Base-by-base conservation (phyloP, 2,888 invertebrate species). In the Drosophila phalerata region DNA sequence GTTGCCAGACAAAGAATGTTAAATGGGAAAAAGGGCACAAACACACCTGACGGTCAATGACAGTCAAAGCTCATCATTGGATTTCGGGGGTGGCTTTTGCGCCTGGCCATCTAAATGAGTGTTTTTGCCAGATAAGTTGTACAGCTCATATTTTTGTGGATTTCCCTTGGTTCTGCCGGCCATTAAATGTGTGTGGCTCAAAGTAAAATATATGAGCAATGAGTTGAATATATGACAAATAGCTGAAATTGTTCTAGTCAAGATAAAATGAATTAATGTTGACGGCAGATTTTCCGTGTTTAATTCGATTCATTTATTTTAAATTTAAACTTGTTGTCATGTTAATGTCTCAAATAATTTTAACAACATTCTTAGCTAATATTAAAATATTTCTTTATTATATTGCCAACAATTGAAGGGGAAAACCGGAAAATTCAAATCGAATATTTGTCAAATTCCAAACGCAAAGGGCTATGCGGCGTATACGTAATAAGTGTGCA, bases 31-130 rank as follows among this genome's bases (percentile, higher is more conserved):
- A 15, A 13, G 43, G n/a, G 48, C 17, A 38, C 49, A 63, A 63
- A 64, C 86, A 83, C 88, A 88, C 86, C 88, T 88, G 84, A 80
- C 79, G 83, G 81, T 79, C 82, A 83, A 88, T 83, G 88, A 71
- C 86, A 77, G 88, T 77, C 70, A 67, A 62, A 80, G 83, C 88
- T 82, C 86, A 83, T 88, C 84, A 83, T 70, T 86, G 67, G 70
- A 22, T 43, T 34, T 37, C 8, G 32, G 47, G 67, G 32, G 66
- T 43, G 55, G 58, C 17, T 19, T 38, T 47, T 40, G 13, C 17
- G 47, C 47, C 47, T 40, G 53, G 61, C 68, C 87, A 70, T 63
- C 85, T 76, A 87, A 87, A 84, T 89, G 88, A 81, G 89, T 84
- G 84, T 85, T 89, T 58, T 56, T 22, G 61, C 51, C 82, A 85